phyloP scores from a whole-genome alignment of 2,797 vertebrate species.

The Cryptoprocta ferox region DNA sequence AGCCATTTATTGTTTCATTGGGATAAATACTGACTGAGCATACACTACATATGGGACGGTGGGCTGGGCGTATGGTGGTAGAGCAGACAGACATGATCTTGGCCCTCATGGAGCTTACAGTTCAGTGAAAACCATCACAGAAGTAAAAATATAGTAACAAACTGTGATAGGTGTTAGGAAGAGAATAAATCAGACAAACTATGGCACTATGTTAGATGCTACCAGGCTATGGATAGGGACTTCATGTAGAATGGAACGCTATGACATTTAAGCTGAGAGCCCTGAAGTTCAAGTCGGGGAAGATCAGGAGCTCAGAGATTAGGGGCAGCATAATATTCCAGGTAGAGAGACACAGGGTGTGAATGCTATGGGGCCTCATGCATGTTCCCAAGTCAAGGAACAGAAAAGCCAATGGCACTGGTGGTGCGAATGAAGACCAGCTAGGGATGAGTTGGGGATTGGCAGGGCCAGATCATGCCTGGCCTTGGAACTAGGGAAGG shows the following conservation, averaged over 20 bases:
- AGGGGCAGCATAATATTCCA: not conserved
- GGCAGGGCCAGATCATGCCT: not conserved
- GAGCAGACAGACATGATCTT: not conserved
- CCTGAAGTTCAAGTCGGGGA: not conserved
- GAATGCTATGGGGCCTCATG: not conserved
- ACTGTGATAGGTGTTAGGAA: not conserved
- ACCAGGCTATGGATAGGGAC: not conserved
- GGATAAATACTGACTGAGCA: not conserved
- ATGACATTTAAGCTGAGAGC: not conserved
- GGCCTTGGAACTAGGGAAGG: not conserved
- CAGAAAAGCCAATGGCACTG: not conserved
- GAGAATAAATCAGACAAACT: not conserved
- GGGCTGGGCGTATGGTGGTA: not conserved
- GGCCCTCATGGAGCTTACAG: not conserved
- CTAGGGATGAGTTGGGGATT: not conserved
- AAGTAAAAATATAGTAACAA: not conserved
- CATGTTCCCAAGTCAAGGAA: not conserved
- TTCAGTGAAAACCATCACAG: not conserved
- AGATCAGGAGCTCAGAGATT: not conserved
- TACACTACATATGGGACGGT: not conserved
- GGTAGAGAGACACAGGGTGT: not conserved
- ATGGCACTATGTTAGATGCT: not conserved
- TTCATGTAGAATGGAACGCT: not conserved
- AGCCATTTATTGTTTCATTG: not conserved
- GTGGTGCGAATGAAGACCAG: not conserved